These are phyloP conservation scores for Callinectes sapidus DNA, from an alignment of 2,888 invertebrate genomes.

Conservation along the genomic window DNA sequence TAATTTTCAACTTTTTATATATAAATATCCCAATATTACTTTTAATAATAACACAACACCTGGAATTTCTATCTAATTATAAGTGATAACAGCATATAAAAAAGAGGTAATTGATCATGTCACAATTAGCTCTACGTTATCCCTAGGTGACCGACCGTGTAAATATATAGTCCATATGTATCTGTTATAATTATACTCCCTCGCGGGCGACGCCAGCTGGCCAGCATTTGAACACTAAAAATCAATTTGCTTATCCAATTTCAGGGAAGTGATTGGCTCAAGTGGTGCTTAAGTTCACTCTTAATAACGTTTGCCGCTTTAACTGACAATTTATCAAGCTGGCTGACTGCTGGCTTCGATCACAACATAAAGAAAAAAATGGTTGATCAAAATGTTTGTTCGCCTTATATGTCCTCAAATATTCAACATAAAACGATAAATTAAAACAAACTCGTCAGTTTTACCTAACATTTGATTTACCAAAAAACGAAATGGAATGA, in stretches of 20 bases:
- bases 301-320: neutral
- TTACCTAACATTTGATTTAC: constrained; percentile 22
- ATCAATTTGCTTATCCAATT: neutral
- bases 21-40: constrained; percentile 46
- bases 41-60: constrained; percentile 49
- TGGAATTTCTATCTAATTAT: constrained; percentile 39
- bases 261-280: constrained; percentile 24
- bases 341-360: constrained; percentile 29
- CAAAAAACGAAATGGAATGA: constrained; percentile 48
- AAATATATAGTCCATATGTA: constrained; percentile 36
- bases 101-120: constrained; percentile 49
- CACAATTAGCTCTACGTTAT: constrained; percentile 40
- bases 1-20: constrained; percentile 32
- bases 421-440: constrained; percentile 20
- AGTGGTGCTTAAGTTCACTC: neutral
- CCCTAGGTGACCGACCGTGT: constrained; percentile 33
- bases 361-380: constrained; percentile 3
- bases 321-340: constrained; percentile 1
- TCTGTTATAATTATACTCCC: constrained; percentile 8
- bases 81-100: constrained; percentile 44
- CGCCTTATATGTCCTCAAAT: neutral
- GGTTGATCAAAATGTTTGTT: neutral
- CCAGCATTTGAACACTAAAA: neutral
- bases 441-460: neutral
- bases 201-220: constrained; percentile 14